Base-by-base conservation (phyloP, 2,888 invertebrate species). In the Incurvaria masculella region DNA sequence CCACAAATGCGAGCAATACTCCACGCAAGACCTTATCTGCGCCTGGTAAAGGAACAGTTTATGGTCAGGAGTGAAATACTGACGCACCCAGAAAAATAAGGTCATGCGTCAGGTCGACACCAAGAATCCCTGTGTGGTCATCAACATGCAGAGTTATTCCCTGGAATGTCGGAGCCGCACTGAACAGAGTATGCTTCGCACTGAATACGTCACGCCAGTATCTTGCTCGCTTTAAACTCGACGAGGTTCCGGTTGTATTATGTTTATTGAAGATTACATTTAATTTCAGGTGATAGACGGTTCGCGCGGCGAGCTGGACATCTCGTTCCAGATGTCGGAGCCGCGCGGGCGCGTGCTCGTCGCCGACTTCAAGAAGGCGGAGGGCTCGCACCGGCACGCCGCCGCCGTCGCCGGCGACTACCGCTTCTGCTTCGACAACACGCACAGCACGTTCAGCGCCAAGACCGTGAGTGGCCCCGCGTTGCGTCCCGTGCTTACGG, bases 381-480 rank as follows among this genome's bases (percentile, higher is more conserved):
- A 89, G 61, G 87, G 87, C 57, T 70, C 81, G 1, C 89, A 89
- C 61, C 71, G 85, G 3, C 72, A 85, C 53, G 81, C 83, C 1
- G 81, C 83, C 2, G 55, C 66, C 0, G 60, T 73, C 41, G 73
- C 81, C 5, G 94, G 94, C 0, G 91, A 91, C 62, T 93, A 89
- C 64, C 82, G 86, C 52, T 83, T 94, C 59, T 95, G 95, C 61
- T 92, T 94, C 59, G 94, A 94, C 63, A 95, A 95, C 65, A 86
- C 84, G 1, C 88, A 89, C 65, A 89, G 88, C 63, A 80, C 82
- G n/a, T 91, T 89, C 60, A 89, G 90, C 54, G 73, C 82, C 14
- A 95, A 95, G 64, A 87, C 90, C 0, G 88, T 94, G 39, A 68
- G 72, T 64, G 23, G 14, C 16, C n/a, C 17, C 18, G 2, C 26